Base-by-base conservation (phyloP, 2,888 invertebrate species). In the Orthonychiurus folsomi region DNA sequence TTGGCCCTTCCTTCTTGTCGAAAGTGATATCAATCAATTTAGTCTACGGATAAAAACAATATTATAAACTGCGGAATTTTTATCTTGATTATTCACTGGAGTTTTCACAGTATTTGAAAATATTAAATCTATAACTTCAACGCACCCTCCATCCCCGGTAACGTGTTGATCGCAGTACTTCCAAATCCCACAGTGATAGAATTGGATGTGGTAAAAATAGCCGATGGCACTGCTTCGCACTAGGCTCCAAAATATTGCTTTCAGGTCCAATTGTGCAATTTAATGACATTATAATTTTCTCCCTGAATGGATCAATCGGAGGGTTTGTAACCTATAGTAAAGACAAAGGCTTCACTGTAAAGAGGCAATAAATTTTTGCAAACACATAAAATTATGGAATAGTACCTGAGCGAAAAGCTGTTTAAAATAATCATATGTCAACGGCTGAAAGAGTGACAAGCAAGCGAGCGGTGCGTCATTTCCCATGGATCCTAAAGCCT, bases 401-500 rank as follows among this genome's bases (percentile, higher is more conserved):
- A 9, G 5, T 37, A 82, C 93, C 82, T 99, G 99, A 47, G 99
- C 99, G 79, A 99, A 99, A 55, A 97, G 81, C 77, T 99, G 99
- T 77, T 99, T 97, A 82, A 99, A 99, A 79, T 99, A 99, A 73
- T 93, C 93, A 78, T 95, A 99, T 1, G 92, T 83, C 63, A 96
- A 81, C 9, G 99, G 99, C 76, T 95, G 91, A 80, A 92, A 96
- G 76, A 86, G 83, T 1, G 97, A 99, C 26, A 99, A 83, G 75
- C 99, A 99, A 9, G 99, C 99, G 71, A 99, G 80, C 0, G 99
- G 97, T 0, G 92, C 91, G 79, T 99, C 99, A 78, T 99, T 99
- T 64, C 99, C 99, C 99, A 99, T 99, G 27, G 96, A 97, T 60
- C 99, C 99, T 24, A 99, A 81, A 1, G 96, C 93, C 81, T 99